Conservation (phyloP, 2,888 invertebrate species). For the Melinaea menophilus region DNA sequence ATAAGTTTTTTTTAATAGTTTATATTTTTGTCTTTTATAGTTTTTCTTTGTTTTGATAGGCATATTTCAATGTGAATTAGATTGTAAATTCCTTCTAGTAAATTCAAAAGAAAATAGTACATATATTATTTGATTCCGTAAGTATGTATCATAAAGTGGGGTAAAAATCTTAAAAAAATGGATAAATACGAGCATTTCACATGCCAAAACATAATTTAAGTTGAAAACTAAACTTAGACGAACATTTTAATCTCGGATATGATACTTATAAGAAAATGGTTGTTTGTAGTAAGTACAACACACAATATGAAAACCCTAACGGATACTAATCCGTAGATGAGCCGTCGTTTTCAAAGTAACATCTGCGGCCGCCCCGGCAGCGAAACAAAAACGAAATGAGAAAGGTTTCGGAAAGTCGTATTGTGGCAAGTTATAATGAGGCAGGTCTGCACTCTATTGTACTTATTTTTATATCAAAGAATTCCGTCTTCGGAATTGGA, state of each 20-base stretch:
- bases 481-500: not conserved
- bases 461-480: conserved; percentile 4
- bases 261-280: not conserved
- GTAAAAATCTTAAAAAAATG: no score
- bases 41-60: no score
- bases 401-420: conserved; percentile 69
- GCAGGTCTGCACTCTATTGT: conserved; percentile 40
- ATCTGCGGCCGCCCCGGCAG: conserved; percentile 61
- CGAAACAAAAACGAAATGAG: conserved; percentile 75
- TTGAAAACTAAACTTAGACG: no score
- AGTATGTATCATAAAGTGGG: no score
- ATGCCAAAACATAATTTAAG: no score
- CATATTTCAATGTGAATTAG: no score
- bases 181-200: no score
- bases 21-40: no score
- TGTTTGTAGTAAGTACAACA: not conserved
- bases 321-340: conserved; percentile 73
- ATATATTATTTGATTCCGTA: no score
- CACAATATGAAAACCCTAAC: conserved; percentile 55
- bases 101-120: no score
- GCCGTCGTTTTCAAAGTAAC: conserved; percentile 61
- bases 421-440: conserved; percentile 66
- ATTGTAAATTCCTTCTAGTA: no score
- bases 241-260: not conserved
- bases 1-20: no score